Evolutionary conservation across 2,888 invertebrate genomes (phyloP).

Genomic region (Callimorpha dominula): DNA sequence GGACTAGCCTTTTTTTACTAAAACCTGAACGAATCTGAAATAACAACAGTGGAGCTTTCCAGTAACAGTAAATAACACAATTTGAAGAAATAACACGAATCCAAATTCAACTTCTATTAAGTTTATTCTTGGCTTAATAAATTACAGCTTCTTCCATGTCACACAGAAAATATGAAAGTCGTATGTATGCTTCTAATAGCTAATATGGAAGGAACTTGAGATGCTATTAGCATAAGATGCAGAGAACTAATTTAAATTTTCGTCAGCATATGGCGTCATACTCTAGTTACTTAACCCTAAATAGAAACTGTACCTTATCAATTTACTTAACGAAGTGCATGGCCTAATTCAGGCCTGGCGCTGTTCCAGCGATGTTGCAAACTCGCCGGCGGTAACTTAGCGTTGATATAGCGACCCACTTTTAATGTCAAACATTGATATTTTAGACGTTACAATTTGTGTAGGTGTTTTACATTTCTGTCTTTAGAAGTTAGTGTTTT

Average conservation of each 20-base stretch:
- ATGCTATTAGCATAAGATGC: constrained; percentile 15
- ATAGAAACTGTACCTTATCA: constrained; percentile 62
- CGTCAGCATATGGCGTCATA: constrained; percentile 10
- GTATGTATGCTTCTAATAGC: constrained; percentile 1
- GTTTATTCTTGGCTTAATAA: too few species aligned
- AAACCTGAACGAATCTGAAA: too few species aligned
- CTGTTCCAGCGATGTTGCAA: constrained; percentile 47
- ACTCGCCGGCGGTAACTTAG: constrained; percentile 36
- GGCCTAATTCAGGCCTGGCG: constrained; percentile 67
- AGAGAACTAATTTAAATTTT: constrained; percentile 22
- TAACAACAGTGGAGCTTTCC: too few species aligned
- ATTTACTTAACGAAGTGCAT: constrained; percentile 67
- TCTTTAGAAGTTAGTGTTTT: background rate
- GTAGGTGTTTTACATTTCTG: constrained; percentile 25
- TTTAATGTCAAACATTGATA: constrained; percentile 43
- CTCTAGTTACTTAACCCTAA: constrained; percentile 30
- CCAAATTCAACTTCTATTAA: background rate
- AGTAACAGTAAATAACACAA: too few species aligned
- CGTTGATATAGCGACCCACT: constrained; percentile 42
- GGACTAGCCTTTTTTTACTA: too few species aligned
- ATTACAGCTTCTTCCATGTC: background rate
- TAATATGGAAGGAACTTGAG: constrained; percentile 5
- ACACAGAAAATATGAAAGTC: background rate
- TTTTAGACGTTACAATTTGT: constrained; percentile 33
- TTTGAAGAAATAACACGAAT: background rate